Conservation (phyloP, 64 coral and sea anemone species). For the Astreopora myriophthalma region DNA sequence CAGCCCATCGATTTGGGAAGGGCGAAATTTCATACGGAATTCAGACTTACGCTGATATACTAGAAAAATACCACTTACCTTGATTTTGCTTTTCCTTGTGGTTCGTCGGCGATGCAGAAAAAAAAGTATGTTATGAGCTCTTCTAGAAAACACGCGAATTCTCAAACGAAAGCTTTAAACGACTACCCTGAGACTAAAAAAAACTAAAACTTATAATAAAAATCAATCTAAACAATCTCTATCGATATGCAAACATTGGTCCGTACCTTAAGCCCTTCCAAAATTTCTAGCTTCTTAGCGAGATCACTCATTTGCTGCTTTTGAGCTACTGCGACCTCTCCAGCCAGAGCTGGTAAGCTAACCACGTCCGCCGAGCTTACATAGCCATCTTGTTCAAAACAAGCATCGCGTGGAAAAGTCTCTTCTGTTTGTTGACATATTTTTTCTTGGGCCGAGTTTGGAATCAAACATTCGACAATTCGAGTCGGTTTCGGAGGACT, state of each 20-base stretch:
- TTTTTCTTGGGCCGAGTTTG: neutral
- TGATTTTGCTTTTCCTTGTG: constrained; percentile 6
- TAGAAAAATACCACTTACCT: neutral
- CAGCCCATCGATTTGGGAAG: too few relatives aligned
- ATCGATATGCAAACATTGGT: neutral
- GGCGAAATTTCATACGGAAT: too few relatives aligned
- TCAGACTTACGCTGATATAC: too few relatives aligned
- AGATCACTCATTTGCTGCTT: constrained; percentile 75
- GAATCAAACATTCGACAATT: constrained; percentile 12
- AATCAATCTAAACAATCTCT: neutral
- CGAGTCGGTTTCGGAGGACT: constrained; percentile 76
- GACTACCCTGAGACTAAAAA: too few relatives aligned
- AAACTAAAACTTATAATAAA: neutral
- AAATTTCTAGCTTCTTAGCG: constrained; percentile 34
- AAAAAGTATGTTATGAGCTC: neutral
- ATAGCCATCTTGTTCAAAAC: neutral
- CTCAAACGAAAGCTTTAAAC: too few relatives aligned
- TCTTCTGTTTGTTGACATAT: neutral
- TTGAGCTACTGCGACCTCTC: constrained; percentile 77
- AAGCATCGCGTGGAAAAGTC: neutral
- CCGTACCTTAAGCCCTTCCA: constrained; percentile 59
- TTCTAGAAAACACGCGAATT: neutral
- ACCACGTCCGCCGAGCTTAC: neutral
- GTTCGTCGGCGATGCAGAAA: neutral
- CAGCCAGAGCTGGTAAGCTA: constrained; percentile 64